Conservation (phyloP, 2,888 invertebrate genomes). For the Miltochrista miniata region DNA sequence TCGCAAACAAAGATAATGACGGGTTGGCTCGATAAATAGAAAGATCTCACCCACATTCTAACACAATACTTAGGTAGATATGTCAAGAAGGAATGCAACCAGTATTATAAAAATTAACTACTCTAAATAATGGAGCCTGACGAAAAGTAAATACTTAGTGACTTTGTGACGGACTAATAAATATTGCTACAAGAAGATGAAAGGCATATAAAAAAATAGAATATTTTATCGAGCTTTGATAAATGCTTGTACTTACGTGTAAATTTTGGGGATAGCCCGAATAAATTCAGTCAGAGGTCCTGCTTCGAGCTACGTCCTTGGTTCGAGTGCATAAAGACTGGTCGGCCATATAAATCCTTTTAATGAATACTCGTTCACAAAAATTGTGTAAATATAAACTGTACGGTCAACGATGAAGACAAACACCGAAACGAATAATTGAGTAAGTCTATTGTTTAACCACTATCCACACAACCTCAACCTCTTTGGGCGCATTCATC, state of each 20-base stretch:
- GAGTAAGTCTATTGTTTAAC: constrained; percentile 23
- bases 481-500: constrained; percentile 34
- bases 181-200: constrained; percentile 17
- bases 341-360: no score
- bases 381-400: neutral
- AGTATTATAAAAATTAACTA: constrained; percentile 31
- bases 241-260: no score
- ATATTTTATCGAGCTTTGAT: no score
- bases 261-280: no score
- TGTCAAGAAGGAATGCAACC: constrained; percentile 17
- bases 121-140: constrained; percentile 31
- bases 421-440: constrained; percentile 15
- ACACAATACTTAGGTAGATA: no score
- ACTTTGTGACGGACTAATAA: constrained; percentile 12
- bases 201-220: neutral
- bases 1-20: no score
- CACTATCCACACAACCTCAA: constrained; percentile 20
- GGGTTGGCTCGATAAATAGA: no score
- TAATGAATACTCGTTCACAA: no score
- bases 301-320: no score
- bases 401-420: constrained; percentile 9
- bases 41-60: no score
- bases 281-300: no score
- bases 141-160: constrained; percentile 15
- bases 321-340: no score